A percentile compares a stretch with the other conserved stretches of the same genome.
These are phyloP conservation scores for Synodontis membranacea DNA, from an alignment of 2,113 vertebrate genomes.

Conservation along the genomic window DNA sequence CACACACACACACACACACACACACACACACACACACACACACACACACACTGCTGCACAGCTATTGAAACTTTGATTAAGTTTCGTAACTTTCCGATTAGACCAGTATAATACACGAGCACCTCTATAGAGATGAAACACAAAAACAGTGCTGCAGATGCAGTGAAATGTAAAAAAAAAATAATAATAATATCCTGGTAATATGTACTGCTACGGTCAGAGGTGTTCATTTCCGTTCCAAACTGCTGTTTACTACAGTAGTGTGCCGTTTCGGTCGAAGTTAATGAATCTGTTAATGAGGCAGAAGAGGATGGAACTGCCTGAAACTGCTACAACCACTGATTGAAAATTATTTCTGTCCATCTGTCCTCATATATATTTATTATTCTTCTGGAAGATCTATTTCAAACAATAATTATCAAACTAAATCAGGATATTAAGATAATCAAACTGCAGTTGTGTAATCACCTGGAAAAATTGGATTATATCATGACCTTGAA, in stretches of 20 bases:
- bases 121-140: slow-evolving; percentile 1
- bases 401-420: not conserved
- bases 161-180: slow-evolving; percentile 1
- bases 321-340: not conserved
- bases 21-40: slow-evolving; percentile 19
- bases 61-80: slow-evolving; percentile 23
- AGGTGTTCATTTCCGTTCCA: not conserved
- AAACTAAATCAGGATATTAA: not conserved
- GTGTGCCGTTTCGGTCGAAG: not conserved
- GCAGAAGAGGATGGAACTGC: not conserved
- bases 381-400: not conserved
- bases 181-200: not conserved
- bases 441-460: not conserved
- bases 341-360: not conserved
- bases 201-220: not conserved
- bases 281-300: not conserved
- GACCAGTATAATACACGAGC: not conserved
- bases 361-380: not conserved
- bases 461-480: not conserved
- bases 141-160: not conserved
- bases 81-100: not conserved
- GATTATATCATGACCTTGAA: not conserved
- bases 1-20: not conserved
- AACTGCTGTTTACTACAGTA: not conserved
- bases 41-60: not conserved